Evolutionary conservation across 2,888 invertebrate species (phyloP).

Genomic region (Morpho helenor): DNA sequence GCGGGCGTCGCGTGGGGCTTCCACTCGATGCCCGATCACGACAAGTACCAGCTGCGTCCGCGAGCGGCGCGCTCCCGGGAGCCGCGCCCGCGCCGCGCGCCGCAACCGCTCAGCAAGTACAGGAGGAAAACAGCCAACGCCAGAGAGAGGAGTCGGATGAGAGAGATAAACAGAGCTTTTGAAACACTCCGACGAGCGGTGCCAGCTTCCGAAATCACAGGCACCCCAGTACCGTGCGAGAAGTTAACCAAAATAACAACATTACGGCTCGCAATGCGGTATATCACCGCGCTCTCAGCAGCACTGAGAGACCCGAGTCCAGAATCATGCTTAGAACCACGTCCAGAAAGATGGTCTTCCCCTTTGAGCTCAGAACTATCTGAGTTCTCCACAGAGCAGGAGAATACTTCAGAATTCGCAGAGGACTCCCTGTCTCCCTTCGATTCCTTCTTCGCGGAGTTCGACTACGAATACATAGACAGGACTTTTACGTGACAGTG

Average conservation of each 20-base stretch:
- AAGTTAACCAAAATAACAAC: slow-evolving; percentile 95
- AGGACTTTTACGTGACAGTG: slow-evolving; percentile 72
- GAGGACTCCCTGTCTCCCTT: slow-evolving; percentile 80
- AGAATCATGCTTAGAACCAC: slow-evolving; percentile 41
- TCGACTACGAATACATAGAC: slow-evolving; percentile 70
- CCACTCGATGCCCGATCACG: slow-evolving; percentile 76
- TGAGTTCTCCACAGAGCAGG: slow-evolving; percentile 68
- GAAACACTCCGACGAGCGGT: slow-evolving; percentile 88
- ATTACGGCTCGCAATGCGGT: slow-evolving; percentile 91
- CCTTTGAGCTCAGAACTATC: slow-evolving; percentile 77
- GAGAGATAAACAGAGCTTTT: slow-evolving; percentile 94
- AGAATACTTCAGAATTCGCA: slow-evolving; percentile 70
- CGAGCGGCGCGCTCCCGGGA: slow-evolving; percentile 70
- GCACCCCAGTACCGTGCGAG: slow-evolving; percentile 81
- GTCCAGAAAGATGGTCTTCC: slow-evolving; percentile 65
- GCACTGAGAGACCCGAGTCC: slow-evolving; percentile 74
- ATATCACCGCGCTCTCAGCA: slow-evolving; percentile 87
- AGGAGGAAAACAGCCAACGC: slow-evolving; percentile 94
- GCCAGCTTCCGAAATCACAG: slow-evolving; percentile 80
- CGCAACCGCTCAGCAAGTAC: slow-evolving; percentile 91
- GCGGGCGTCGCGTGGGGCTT: slow-evolving; percentile 45
- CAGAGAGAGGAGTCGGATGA: slow-evolving; percentile 91
- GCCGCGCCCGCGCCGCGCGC: slow-evolving; percentile 80
- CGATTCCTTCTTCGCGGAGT: slow-evolving; percentile 75
- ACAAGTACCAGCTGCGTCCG: slow-evolving; percentile 77